Evolutionary conservation across 2,888 invertebrate genomes (phyloP), one percentile per base, ranked within the genome.

Genomic region (Leptothorax acervorum): DNA sequence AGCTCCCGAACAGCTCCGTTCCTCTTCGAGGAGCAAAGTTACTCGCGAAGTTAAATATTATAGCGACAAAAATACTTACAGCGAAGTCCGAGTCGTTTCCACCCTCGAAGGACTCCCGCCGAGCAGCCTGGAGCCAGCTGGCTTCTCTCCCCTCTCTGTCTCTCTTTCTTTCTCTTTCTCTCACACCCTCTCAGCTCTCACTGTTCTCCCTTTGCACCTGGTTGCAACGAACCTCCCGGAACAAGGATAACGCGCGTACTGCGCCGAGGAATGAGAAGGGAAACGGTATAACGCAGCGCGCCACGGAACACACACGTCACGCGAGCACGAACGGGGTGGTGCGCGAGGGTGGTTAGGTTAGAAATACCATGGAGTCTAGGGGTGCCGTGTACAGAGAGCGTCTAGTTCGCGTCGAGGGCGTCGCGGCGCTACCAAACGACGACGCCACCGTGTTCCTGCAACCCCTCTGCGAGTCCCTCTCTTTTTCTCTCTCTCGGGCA

Each of bases 361-460:
- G 90, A 87, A 88, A 90, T 88, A 84, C 83, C 86, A 89, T 83
- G 85, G 86, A 70, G 73, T 66, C 76, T 86, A 66, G 76, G 62
- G 81, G 73, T 82, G 70, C 42, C 63, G 86, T 87, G 79, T 83
- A 74, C 89, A 31, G 82, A 85, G 62, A 18, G 35, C 85, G 88
- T 89, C 89, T 90, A 90, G 90, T 90, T 90, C 90, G 82, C 90
- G 79, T 86, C 83, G 90, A 90, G 92, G 88, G 86, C 93, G 93
- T 88, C 88, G 91, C 89, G 92, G 93, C 94, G 93, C 94, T 93
- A 90, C 86, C 89, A 85, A 85, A 89, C 91, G 90, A 91, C 91
- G 85, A 88, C 89, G 89, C 90, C 84, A 86, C 87, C 87, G 88
- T 87, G 85, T 83, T 90, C 83, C 86, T 83, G 71, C 87, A 91